Percentiles rank a stretch among this genome's conserved stretches.
Conservation (phyloP, 2,797 vertebrate species). For the Sternotherus odoratus region DNA sequence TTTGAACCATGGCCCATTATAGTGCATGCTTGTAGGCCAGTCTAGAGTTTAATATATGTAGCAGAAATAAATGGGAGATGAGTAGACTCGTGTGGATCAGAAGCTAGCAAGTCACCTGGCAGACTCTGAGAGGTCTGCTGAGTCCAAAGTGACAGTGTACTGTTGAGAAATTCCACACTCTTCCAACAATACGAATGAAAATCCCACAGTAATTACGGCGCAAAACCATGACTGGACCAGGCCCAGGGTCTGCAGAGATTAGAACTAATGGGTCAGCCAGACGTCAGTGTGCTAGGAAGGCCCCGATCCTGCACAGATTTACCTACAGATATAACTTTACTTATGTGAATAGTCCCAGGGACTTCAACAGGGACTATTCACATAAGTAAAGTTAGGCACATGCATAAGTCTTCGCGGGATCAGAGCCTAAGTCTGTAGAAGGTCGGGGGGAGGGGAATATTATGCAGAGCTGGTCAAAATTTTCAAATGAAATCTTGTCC, state of each 20-base stretch:
- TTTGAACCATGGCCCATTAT: background rate
- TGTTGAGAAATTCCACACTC: background rate
- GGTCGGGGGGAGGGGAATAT: background rate
- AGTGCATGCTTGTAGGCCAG: background rate
- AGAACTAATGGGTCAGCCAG: background rate
- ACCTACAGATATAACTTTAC: too few species aligned
- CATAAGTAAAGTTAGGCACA: too few species aligned
- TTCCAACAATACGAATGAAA: background rate
- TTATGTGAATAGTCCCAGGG: too few species aligned
- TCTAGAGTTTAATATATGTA: background rate
- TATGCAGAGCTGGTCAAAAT: background rate
- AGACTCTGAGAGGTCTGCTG: accelerated
- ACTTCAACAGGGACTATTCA: too few species aligned
- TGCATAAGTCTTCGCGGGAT: too few species aligned
- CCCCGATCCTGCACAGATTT: too few species aligned
- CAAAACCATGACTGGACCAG: background rate
- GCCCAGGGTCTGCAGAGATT: background rate
- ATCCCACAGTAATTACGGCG: background rate
- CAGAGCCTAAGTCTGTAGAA: too few species aligned
- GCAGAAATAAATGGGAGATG: background rate
- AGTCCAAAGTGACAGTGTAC: accelerated
- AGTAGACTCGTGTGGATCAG: accelerated
- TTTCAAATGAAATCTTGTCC: background rate
- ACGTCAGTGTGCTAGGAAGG: background rate
- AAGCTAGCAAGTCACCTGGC: accelerated